phyloP scores from a whole-genome alignment of 1,140 invertebrate species.

The Euschistus heros region DNA sequence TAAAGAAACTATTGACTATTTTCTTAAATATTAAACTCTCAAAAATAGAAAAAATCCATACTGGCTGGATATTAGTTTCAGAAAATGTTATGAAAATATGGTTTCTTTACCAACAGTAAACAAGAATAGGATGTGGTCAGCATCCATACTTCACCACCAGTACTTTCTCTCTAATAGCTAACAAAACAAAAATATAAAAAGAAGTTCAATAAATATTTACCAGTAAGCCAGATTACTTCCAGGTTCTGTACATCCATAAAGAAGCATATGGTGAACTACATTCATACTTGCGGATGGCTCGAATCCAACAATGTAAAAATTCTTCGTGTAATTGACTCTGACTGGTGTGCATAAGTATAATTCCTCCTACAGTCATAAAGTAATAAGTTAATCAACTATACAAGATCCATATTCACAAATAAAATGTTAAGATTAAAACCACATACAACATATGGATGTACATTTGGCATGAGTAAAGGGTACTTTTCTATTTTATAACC shows the following conservation, averaged over 20 bases:
- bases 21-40: no score
- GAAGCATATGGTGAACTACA: conserved; percentile 89
- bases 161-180: no score
- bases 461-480: conserved; percentile 59
- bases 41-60: no score
- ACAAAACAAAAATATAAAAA: neutral
- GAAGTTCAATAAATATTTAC: conserved; percentile 38
- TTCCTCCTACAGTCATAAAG: conserved; percentile 55
- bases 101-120: no score
- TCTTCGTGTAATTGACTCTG: conserved; percentile 53
- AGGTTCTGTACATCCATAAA: conserved; percentile 85
- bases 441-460: conserved; percentile 53
- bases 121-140: no score
- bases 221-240: conserved; percentile 68
- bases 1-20: no score
- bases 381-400: conserved; percentile 28
- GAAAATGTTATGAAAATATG: no score
- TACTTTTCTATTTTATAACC: conserved; percentile 39
- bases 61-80: no score
- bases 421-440: neutral
- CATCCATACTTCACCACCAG: no score
- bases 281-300: conserved; percentile 84
- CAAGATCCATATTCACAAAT: conserved; percentile 16
- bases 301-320: conserved; percentile 80
- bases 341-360: conserved; percentile 76